Percentiles rank a stretch among this genome's conserved stretches.
These are phyloP conservation scores for Rhopalosiphum padi DNA, from an alignment of 1,140 invertebrate genomes.

Conservation along the genomic window DNA sequence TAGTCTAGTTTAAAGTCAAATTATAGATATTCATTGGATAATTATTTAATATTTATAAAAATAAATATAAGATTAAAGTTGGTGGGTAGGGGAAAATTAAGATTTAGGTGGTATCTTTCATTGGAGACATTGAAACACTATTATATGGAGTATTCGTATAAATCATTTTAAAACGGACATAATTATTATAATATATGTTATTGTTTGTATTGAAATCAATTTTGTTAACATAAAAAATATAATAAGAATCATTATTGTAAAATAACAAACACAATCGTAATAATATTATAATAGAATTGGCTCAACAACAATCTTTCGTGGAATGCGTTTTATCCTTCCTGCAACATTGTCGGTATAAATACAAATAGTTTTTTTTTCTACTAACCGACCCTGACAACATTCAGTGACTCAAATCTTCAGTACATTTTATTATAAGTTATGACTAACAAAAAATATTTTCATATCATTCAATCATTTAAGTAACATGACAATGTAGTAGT, in stretches of 20 bases:
- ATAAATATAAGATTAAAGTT: not conserved
- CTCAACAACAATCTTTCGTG: not conserved
- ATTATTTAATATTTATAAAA: not conserved
- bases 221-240: not conserved
- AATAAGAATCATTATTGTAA: not conserved
- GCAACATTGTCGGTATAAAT: not conserved
- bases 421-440: not conserved
- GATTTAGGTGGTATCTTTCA: not conserved
- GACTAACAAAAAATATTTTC: not conserved
- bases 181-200: not conserved
- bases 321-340: not conserved
- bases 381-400: not conserved
- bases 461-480: not conserved
- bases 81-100: not conserved
- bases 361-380: not conserved
- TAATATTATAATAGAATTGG: not conserved
- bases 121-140: not conserved
- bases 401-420: not conserved
- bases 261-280: not conserved
- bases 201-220: constrained; percentile 10
- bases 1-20: not conserved
- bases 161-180: not conserved
- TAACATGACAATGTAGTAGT: not conserved
- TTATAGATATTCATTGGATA: not conserved
- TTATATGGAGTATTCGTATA: not conserved